Base-by-base conservation (phyloP, 1,140 invertebrate species). In the Hypothenemus hampei region DNA sequence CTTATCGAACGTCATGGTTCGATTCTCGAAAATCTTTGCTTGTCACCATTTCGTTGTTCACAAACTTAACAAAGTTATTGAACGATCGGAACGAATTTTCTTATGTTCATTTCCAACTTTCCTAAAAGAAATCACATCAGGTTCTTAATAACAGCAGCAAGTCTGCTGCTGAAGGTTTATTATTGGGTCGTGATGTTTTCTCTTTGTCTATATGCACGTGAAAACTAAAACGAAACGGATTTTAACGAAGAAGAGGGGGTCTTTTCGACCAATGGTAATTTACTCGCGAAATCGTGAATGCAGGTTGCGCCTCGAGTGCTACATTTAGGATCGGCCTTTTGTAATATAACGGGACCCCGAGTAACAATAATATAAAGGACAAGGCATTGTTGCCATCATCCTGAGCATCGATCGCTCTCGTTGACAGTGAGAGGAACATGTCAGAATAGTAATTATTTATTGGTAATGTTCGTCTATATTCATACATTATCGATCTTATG, bases 211-310 rank as follows among this genome's bases (percentile, higher is more conserved):
- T 37, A 20, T 22, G 40, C 40, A 43, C 40, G 19, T 43, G 40
- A 43, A 43, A 43, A 43, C 22, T 43, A 43, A 43, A 43, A 43
- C 40, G 19, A 23, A 43, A 43, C 40, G 40, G 40, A 43, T 43
- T 20, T 23, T 43, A 43, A n/a, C n/a, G n/a, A n/a, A n/a, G n/a
- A n/a, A n/a, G n/a, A n/a, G n/a, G n/a, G n/a, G n/a, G n/a, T n/a
- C n/a, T n/a, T n/a, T n/a, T n/a, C n/a, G n/a, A n/a, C n/a, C n/a
- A n/a, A n/a, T n/a, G n/a, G n/a, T n/a, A n/a, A n/a, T n/a, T n/a
- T n/a, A n/a, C n/a, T 43, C 40, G 40, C 40, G 15, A 43, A 43
- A 43, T 43, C 40, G 40, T 43, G 40, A 43, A 43, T 43, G 18
- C 40, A 43, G 40, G 16, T 39, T 43, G 20, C 15, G 40, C 40